Base-by-base conservation (phyloP, 2,113 vertebrate genomes). In the Carettochelys insculpta region DNA sequence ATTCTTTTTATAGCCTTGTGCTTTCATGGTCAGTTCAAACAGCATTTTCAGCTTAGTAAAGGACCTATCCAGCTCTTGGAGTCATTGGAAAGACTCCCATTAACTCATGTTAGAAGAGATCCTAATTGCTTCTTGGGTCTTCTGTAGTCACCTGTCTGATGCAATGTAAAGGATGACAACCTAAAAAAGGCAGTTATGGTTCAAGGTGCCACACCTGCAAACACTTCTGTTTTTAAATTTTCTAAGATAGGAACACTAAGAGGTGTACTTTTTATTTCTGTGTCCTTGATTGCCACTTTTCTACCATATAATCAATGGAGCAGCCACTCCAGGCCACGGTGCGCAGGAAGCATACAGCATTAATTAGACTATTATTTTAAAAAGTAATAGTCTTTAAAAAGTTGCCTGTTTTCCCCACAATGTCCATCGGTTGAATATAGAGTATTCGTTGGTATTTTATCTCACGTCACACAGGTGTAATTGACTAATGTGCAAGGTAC, bases 361-460 rank as follows among this genome's bases (percentile, higher is more conserved):
- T 20, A 1, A 16, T 43, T 9, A 24, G 43, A 51, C 16, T 61
- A 50, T 8, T 38, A 4, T 80, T 85, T 79, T 79, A 31, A 1
- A 58, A 31, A 31, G 24, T 4, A 11, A 13, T 27, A 58, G 41
- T 81, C 34, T 19, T 29, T 31, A 56, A 43, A 41, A 4, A 24
- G 13, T 11, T 56, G 14, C 51, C 75, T 54, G 19, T 58, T 77
- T 88, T 75, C 53, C 85, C 65, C 73, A 14, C 68, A 38, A 19
- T 29, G 14, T 71, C 48, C 82, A n/a, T 27, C 0, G 14, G 11
- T 2, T 19, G 6, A 53, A 34, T 48, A 0, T 0, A 3, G 8
- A 50, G 52, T 61, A 82, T 10, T 84, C 87, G 38, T 45, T 78
- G 83, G 89, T 87, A 13, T 75, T 73, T 45, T 45, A 38, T 52